Evolutionary conservation across 2,113 vertebrate genomes (phyloP), one percentile per base, ranked within the genome.

Genomic region (Talpa occidentalis): DNA sequence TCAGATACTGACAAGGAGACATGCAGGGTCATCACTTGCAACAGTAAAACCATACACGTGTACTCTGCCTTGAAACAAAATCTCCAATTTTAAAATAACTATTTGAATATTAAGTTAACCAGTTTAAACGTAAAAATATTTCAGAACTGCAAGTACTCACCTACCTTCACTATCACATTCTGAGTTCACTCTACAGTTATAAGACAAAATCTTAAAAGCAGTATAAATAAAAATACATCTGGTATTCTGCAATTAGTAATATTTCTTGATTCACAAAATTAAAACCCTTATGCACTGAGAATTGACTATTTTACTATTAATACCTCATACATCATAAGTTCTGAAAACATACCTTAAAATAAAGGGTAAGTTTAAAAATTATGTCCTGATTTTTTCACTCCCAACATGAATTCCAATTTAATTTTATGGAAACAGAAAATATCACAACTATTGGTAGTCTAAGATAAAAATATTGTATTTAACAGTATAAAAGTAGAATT

Each of bases 161-260:
- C 14, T 3, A 47, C 0, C 16, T 76, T 92, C 77, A 52, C 62
- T 82, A 44, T 78, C 4, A 52, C 26, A 66, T 69, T 91, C 56
- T 49, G 10, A 79, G 17, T 67, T 91, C 15, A 54, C 22, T 56
- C 30, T 87, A 85, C 1, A 35, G 6, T 84, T 78, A 82, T 7
- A 47, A 90, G 44, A 69, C 15, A 74, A 87, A 60, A 42, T 47
- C 52, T 88, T 52, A 77, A 59, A 81, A 82, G 47, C 47, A 59
- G 66, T 72, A 91, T 82, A 97, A 93, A 79, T 28, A 49, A 86
- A 97, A 93, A 79, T 28, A 49, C 0, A 88, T 72, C 74, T 82
- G 8, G n/a, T 81, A 80, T 88, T 92, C 32, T 85, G 32, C 10
- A 90, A 70, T 67, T 90, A 67, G 32, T 87, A 88, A 88, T 35